phyloP scores from a whole-genome alignment of 1,140 invertebrate species.

The Aphidius ervi region DNA sequence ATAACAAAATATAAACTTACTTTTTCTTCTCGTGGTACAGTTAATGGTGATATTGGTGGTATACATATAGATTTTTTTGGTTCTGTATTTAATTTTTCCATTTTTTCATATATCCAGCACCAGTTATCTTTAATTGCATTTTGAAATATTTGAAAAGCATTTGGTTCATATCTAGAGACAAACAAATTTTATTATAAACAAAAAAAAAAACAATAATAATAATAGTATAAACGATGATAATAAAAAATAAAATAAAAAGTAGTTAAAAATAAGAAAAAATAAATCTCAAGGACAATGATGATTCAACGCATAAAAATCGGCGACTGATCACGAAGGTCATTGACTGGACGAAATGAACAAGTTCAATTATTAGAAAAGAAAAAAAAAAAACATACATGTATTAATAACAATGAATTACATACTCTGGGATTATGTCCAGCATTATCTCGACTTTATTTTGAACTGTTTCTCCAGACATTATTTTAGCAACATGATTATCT shows the following conservation, averaged over 20 bases:
- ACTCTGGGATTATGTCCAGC: constrained; percentile 41
- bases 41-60: constrained; percentile 42
- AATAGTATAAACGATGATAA: no score
- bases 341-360: no score
- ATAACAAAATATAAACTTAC: constrained; percentile 26
- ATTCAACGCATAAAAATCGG: no score
- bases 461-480: constrained; percentile 30
- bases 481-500: constrained; percentile 34
- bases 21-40: constrained; percentile 39
- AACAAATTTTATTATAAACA: no score
- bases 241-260: no score
- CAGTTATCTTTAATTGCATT: constrained; percentile 42
- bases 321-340: no score
- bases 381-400: no score
- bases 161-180: constrained; percentile 32
- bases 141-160: constrained; percentile 41
- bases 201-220: no score
- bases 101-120: constrained; percentile 39
- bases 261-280: no score
- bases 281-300: no score
- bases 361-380: no score
- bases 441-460: constrained; percentile 33
- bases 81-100: constrained; percentile 30
- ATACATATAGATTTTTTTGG: constrained; percentile 30
- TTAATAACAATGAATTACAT: constrained; percentile 12